Evolutionary conservation across 2,113 vertebrate genomes (phyloP), one percentile per base, ranked within the genome.

Genomic region (Psophia crepitans): DNA sequence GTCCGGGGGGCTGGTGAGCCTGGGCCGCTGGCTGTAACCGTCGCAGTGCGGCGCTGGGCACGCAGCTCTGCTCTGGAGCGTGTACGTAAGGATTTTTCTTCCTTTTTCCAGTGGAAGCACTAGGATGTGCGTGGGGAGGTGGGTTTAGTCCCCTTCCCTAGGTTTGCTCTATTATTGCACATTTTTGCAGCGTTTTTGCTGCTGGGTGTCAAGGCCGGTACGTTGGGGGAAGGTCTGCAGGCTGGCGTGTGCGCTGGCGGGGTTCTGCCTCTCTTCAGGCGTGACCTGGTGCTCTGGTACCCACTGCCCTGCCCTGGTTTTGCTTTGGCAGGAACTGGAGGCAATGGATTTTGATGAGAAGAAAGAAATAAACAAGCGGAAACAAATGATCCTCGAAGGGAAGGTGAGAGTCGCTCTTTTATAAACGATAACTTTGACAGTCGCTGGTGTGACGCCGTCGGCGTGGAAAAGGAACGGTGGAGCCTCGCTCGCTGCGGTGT

Each of bases 361-460:
- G 97, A 99, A 99, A 49, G 99, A 99, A 90, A 99, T 99, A 61
- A 99, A 99, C 92, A 99, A 99, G 84, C 98, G 99, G 97, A 99
- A 99, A 60, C 99, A 99, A 93, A 93, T 99, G 97, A 99, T 99
- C 96, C 95, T 99, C 14, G 99, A 99, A 77, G 99, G 99, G 22
- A 99, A 99, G 98, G 99, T 98, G 95, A 93, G 98, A 81, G 49
- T 3, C n/a, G 88, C 48, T 75, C 65, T 49, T 44, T 0, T 4
- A 0, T 5, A 11, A 78, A 14, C 32, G 20, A 1, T 20, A 1
- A 1, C 53, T 66, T 54, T 35, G 54, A 15, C 41, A 11, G 75
- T 33, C 16, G 56, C 48, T 78, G 37, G 26, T 16, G 1, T 8
- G 17, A 16, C 7, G 9, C 12, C 32, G 10, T 20, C 1, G 2